Percentiles rank a stretch among this genome's conserved stretches.
Conservation (phyloP, 2,888 invertebrate species). For the Stenotaenia linearis region DNA sequence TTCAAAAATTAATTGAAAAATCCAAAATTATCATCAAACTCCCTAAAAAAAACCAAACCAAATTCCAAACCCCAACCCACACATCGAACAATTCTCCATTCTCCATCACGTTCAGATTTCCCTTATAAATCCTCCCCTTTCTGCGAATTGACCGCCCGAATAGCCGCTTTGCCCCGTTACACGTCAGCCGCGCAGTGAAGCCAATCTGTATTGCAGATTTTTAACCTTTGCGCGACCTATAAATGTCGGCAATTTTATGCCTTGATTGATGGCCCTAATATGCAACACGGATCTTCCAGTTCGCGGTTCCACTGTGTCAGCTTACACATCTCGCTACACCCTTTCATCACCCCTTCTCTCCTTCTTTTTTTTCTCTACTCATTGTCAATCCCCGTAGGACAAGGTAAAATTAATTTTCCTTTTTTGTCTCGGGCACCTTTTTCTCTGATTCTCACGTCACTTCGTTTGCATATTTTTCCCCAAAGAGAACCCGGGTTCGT, state of each 20-base stretch:
- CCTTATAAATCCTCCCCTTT: background rate
- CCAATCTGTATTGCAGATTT: conserved; percentile 14
- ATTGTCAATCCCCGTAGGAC: background rate
- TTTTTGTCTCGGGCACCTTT: background rate
- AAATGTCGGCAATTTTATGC: background rate
- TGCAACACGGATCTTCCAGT: background rate
- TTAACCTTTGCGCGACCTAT: conserved; percentile 12
- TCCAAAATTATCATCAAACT: too few species aligned
- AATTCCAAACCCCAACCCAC: too few species aligned
- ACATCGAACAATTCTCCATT: too few species aligned
- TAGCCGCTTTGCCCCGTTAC: background rate
- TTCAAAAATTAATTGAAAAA: too few species aligned
- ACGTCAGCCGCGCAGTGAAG: background rate
- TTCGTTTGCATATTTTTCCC: background rate
- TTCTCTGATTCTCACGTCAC: background rate
- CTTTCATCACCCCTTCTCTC: background rate
- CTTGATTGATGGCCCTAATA: conserved; percentile 5
- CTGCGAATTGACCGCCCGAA: conserved; percentile 9
- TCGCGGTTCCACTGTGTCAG: background rate
- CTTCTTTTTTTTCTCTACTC: background rate
- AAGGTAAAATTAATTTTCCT: background rate
- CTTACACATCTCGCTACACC: background rate
- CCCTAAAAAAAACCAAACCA: too few species aligned
- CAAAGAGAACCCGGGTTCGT: too few species aligned
- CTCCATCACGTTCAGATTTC: background rate